Evolutionary conservation across 2,797 vertebrate genomes (phyloP), one percentile per base, ranked within the genome.

Genomic region (Eulemur coronatus): DNA sequence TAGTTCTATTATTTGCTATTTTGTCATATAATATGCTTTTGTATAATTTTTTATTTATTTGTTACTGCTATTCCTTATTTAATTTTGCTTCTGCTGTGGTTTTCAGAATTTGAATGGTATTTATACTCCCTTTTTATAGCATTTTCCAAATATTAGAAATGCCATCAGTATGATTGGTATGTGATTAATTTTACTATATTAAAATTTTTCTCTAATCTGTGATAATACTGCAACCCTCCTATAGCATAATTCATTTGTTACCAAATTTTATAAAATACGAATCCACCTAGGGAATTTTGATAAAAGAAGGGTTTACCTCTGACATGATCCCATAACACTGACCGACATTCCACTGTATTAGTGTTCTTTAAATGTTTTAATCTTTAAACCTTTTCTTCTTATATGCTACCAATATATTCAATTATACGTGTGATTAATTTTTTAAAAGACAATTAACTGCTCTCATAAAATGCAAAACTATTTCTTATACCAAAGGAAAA

Each of bases 81-180:
- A 89, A 91, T 95, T 94, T 97, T 95, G 65, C n/a, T 69, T 93
- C 87, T 96, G 35, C 70, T 30, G 78, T 97, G 81, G 82, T 91
- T 97, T 95, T 96, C 81, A 94, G 50, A 94, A 80, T 94, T 92
- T 94, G 63, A 92, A 59, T 96, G 85, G 52, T 92, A 79, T 93
- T 96, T 97, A 59, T 86, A 95, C 14, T 59, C 79, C 28, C 82
- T 96, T 94, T 91, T 73, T 52, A 82, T 90, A 95, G 73, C 38
- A 97, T 96, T 95, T 97, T 90, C 41, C 84, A 96, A 90, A 79
- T 82, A 84, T 72, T 93, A 63, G 82, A 95, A 97, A 91, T 84
- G 79, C 28, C 57, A 88, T 80, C 82, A 87, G 73, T 28, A 96
- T 89, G 59, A 96, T 95, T 63, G 84, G 5, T 94, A 35, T 95